Percentiles rank a stretch among this genome's conserved stretches.
Evolutionary conservation across 2,888 invertebrate species (phyloP).

Genomic region (Belgica antarctica): DNA sequence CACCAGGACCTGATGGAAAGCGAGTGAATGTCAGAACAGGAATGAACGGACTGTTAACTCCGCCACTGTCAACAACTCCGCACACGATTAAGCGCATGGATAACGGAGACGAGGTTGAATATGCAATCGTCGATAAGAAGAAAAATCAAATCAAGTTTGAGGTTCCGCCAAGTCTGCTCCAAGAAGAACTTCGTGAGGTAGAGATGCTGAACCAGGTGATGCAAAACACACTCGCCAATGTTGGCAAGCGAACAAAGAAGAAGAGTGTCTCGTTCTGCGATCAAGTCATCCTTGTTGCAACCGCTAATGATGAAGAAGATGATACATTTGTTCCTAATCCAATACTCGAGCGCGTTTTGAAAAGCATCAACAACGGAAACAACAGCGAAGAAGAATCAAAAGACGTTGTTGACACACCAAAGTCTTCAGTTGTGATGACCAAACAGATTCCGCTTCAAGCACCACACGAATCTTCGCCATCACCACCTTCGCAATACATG

Average conservation of each 20-base stretch:
- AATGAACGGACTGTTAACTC: conserved; percentile 34
- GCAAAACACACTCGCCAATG: conserved; percentile 57
- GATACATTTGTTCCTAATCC: conserved; percentile 89
- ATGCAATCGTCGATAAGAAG: conserved; percentile 44
- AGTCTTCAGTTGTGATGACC: conserved; percentile 45
- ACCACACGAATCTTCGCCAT: conserved; percentile 53
- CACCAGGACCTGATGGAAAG: conserved; percentile 44
- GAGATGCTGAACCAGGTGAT: conserved; percentile 60
- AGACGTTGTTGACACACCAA: conserved; percentile 41
- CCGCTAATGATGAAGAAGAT: conserved; percentile 87
- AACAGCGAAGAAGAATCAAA: conserved; percentile 44
- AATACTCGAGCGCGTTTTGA: conserved; percentile 78
- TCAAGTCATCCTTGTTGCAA: conserved; percentile 88
- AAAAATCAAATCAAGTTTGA: conserved; percentile 49
- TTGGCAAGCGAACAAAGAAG: conserved; percentile 69
- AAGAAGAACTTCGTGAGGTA: conserved; percentile 60
- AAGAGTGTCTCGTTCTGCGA: conserved; percentile 95
- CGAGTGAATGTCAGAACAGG: conserved; percentile 42
- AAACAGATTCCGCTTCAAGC: conserved; percentile 49
- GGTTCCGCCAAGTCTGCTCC: conserved; percentile 57
- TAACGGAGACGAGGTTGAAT: conserved; percentile 42
- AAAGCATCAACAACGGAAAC: conserved; percentile 51
- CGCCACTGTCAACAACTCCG: conserved; percentile 1
- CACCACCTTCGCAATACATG: conserved; percentile 52
- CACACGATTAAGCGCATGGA: conserved; percentile 37